Evolutionary conservation across 2,797 vertebrate genomes (phyloP).

Genomic region (Sebastes kiyomatsui): DNA sequence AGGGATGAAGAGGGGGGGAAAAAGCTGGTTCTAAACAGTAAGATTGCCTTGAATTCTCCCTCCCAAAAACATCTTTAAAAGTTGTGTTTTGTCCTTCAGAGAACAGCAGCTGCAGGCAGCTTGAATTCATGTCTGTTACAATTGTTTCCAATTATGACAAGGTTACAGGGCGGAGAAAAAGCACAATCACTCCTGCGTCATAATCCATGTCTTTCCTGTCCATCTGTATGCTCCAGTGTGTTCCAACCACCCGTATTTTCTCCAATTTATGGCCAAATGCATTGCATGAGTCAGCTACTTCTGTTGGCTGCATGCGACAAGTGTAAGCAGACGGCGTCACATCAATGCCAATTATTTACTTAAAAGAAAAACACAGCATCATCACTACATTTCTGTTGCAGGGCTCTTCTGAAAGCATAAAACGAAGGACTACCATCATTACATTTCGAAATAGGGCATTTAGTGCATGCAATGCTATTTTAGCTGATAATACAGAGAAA

Average conservation of each 20-base stretch:
- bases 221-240: neutral
- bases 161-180: neutral
- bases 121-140: neutral
- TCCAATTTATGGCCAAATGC: neutral
- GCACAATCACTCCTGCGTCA: neutral
- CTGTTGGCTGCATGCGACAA: neutral
- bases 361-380: neutral
- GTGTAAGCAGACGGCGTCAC: neutral
- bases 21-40: neutral
- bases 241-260: neutral
- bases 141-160: neutral
- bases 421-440: neutral
- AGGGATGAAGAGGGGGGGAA: neutral
- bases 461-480: neutral
- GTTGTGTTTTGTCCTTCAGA: neutral
- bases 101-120: neutral
- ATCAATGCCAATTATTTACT: neutral
- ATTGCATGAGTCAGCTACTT: neutral
- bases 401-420: neutral
- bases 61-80: neutral
- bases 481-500: neutral
- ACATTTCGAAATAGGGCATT: neutral
- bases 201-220: neutral
- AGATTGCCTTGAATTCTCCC: neutral
- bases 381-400: neutral